Base-by-base conservation (phyloP, 2,888 invertebrate genomes). In the Tineola bisselliella region DNA sequence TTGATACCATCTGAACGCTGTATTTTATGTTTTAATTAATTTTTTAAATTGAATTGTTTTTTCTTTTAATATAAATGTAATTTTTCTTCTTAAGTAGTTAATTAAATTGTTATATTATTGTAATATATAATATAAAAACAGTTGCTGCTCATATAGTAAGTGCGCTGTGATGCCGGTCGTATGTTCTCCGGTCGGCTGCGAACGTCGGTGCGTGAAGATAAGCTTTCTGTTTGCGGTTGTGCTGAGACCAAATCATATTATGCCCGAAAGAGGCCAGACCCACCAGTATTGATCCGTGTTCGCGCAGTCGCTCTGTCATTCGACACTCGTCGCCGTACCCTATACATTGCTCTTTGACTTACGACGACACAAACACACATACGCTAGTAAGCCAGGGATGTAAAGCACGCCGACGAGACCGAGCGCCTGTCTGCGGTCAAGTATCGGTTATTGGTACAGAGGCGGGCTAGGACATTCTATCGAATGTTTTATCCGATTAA, bases 401-500 rank as follows among this genome's bases (percentile, higher is more conserved):
- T 3, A 8, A 6, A 18, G 10, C 48, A 15, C 13, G 48, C 17
- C n/a, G n/a, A n/a, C n/a, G n/a, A n/a, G n/a, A n/a, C n/a, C n/a
- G n/a, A 3, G 15, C 8, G 48, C 15, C 48, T 13, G 17, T 48
- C 48, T 48, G 48, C 48, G 48, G 48, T 48, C 48, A 10, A 48
- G 48, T 48, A 38, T 48, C 8, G 48, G 48, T 48, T 10, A 17
- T 48, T 3, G 13, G 15, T 48, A 17, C 17, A 10, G 48, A 48
- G 38, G 6, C 25, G 48, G 48, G 48, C 48, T 10, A 10, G 3
- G 48, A 48, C 48, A 13, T 48, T 48, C 48, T 48, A 48, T 48
- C 48, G 48, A 48, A 48, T 48, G 54, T 54, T 54, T 54, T 54
- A 54, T 54, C 54, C 54, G 54, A 54, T 54, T 54, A 54, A 54